Evolutionary conservation across 2,113 vertebrate genomes (phyloP).

Genomic region (Charina bottae): DNA sequence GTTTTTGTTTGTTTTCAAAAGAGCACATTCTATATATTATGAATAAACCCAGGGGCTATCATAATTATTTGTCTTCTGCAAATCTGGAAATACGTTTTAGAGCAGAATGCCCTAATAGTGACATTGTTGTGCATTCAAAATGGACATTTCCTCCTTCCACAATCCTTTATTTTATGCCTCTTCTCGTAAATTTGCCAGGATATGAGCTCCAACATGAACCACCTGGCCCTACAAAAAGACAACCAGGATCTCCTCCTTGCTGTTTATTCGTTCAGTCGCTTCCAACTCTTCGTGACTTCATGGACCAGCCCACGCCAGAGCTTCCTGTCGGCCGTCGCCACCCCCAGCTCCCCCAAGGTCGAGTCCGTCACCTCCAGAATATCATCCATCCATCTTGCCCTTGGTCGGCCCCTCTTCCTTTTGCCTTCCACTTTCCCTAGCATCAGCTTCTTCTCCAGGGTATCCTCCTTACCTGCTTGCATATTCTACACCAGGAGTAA

Average conservation of each 20-base stretch:
- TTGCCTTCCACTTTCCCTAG: too few species aligned
- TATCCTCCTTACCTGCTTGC: constrained; percentile 87
- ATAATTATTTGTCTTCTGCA: not conserved
- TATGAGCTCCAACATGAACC: not conserved
- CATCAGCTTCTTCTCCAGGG: too few species aligned
- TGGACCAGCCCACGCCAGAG: too few species aligned
- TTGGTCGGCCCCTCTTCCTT: too few species aligned
- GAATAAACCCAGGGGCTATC: not conserved
- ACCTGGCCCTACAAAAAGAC: not conserved
- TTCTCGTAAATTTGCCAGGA: not conserved
- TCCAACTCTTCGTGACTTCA: too few species aligned
- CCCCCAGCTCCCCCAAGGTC: too few species aligned
- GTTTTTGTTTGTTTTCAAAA: not conserved
- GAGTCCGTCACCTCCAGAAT: too few species aligned
- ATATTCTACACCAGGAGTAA: constrained; percentile 97
- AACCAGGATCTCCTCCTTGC: constrained; percentile 3
- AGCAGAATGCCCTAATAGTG: not conserved
- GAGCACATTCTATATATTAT: not conserved
- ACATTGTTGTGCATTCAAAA: not conserved
- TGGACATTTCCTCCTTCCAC: not conserved
- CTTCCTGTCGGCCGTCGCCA: too few species aligned
- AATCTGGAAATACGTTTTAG: not conserved
- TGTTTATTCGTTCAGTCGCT: too few species aligned
- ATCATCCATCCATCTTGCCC: too few species aligned
- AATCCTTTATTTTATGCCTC: not conserved